A percentile compares a stretch with the other conserved stretches of the same genome.
phyloP scores from a whole-genome alignment of 2,888 invertebrate species.

The Ceramica pisi region DNA sequence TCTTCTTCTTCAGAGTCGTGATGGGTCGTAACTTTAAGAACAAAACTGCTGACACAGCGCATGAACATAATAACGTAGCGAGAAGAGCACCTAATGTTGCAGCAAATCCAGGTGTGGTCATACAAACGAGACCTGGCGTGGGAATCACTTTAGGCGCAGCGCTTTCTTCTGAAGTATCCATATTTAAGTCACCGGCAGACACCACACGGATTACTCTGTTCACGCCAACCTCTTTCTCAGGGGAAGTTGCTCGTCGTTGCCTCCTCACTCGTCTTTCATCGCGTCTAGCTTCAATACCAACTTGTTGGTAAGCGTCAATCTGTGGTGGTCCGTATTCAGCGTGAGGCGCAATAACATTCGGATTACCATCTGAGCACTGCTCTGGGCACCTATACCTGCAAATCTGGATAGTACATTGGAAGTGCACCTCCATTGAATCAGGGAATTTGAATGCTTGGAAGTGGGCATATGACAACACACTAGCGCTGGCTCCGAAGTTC shows the following conservation, averaged over 20 bases:
- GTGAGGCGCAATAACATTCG: conserved; percentile 88
- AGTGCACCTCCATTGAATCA: conserved; percentile 98
- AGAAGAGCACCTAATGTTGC: conserved; percentile 96
- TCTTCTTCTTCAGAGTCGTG: conserved; percentile 90
- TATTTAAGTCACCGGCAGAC: conserved; percentile 96
- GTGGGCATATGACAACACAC: conserved; percentile 97
- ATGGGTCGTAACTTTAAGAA: conserved; percentile 95
- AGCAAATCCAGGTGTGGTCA: conserved; percentile 98
- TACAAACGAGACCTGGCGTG: conserved; percentile 96
- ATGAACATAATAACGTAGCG: conserved; percentile 95
- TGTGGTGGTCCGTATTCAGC: conserved; percentile 94
- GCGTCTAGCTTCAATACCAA: conserved; percentile 92
- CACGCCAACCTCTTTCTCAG: conserved; percentile 96
- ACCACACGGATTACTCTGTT: conserved; percentile 97
- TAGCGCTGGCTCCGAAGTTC: conserved; percentile 98
- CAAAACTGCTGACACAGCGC: conserved; percentile 96
- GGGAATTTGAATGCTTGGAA: conserved; percentile 99
- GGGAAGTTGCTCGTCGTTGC: conserved; percentile 91
- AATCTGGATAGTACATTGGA: conserved; percentile 98
- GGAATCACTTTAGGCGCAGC: conserved; percentile 90
- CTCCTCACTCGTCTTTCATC: conserved; percentile 94
- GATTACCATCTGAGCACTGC: conserved; percentile 94
- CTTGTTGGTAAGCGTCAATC: conserved; percentile 84
- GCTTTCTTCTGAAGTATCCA: conserved; percentile 95
- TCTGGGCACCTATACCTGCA: conserved; percentile 98